These are phyloP conservation scores for Dicerorhinus sumatrensis DNA, from an alignment of 2,113 vertebrate species.

Conservation along the genomic window DNA sequence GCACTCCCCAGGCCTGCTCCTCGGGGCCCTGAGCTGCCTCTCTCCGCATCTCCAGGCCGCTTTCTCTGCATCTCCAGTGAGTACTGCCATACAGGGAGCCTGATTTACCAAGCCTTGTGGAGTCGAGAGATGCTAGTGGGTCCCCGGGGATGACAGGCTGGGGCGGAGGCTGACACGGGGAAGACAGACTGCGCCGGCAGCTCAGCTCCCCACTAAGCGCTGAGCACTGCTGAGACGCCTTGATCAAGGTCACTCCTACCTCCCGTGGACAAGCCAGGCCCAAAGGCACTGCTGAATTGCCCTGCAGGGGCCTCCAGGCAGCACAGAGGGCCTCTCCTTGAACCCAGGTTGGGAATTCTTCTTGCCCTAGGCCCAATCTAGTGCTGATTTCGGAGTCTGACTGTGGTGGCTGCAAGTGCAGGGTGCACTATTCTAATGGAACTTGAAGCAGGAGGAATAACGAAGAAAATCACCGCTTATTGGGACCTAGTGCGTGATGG, in stretches of 20 bases:
- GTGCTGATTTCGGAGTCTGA: not conserved
- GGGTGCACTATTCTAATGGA: rapidly evolving
- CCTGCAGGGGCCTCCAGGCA: not conserved
- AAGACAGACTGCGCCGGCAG: not conserved
- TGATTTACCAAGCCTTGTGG: not conserved
- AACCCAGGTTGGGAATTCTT: not conserved
- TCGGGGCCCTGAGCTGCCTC: not conserved
- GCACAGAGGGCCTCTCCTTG: not conserved
- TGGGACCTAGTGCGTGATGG: not conserved
- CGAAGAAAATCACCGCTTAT: not conserved
- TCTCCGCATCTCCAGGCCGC: not conserved
- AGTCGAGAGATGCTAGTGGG: conserved; percentile 57
- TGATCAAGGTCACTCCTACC: not conserved
- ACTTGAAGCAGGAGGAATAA: not conserved
- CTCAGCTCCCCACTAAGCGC: not conserved
- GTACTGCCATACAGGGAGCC: not conserved
- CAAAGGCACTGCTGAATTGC: not conserved
- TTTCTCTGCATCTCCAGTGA: not conserved
- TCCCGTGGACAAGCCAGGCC: not conserved
- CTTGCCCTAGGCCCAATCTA: not conserved
- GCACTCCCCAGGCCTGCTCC: not conserved
- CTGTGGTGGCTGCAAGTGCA: not conserved
- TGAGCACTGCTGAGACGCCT: not conserved
- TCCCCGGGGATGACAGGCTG: not conserved
- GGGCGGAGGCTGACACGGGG: not conserved